Conservation (phyloP, 2,113 vertebrate genomes). For the Elanus axillaris region DNA sequence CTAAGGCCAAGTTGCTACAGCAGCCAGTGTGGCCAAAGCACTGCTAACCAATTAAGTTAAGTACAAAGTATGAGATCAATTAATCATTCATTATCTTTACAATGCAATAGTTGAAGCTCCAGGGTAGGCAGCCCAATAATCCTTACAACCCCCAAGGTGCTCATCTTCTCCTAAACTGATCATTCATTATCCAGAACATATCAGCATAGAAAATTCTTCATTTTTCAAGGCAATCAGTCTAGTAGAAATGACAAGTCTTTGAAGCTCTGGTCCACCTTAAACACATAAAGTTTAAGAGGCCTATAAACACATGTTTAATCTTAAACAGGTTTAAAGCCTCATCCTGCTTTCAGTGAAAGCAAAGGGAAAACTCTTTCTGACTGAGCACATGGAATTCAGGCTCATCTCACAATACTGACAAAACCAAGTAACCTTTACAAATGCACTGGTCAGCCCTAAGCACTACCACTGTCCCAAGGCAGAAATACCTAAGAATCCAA, state of each 20-base stretch:
- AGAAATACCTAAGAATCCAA: neutral
- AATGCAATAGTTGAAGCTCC: slow-evolving; percentile 15
- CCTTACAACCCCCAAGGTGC: slow-evolving; percentile 27
- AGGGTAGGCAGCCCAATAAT: slow-evolving; percentile 18
- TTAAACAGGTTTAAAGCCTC: neutral
- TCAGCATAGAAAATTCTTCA: neutral
- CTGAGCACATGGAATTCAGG: neutral
- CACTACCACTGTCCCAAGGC: neutral
- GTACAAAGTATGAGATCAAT: slow-evolving; percentile 54
- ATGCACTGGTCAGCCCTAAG: neutral
- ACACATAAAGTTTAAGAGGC: neutral
- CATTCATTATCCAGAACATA: slow-evolving; percentile 37
- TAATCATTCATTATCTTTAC: slow-evolving; percentile 55
- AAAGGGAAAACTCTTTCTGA: neutral
- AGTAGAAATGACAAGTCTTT: neutral
- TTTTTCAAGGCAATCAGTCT: neutral
- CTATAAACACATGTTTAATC: neutral
- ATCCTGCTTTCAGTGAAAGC: neutral
- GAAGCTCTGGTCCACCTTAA: neutral
- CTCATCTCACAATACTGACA: neutral
- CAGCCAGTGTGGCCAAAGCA: slow-evolving; percentile 1
- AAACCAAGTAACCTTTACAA: neutral
- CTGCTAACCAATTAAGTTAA: slow-evolving; percentile 54
- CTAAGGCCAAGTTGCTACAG: neutral
- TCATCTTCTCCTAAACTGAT: slow-evolving; percentile 18